Conservation (phyloP, 2,113 vertebrate species). For the Dipodomys ordii region DNA sequence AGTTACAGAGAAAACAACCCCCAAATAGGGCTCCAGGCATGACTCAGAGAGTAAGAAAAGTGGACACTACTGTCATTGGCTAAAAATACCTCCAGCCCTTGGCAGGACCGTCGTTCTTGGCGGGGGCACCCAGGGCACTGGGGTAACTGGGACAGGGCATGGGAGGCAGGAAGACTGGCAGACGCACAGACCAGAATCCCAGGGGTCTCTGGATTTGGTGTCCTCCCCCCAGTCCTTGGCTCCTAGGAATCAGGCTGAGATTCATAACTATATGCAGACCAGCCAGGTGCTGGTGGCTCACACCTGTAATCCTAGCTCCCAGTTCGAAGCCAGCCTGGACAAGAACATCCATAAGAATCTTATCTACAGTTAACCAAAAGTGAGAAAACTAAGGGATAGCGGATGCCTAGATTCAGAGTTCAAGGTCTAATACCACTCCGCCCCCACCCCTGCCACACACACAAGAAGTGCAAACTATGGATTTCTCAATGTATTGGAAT, state of each 20-base stretch:
- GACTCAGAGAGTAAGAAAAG: conserved; percentile 74
- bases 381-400: no score
- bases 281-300: no score
- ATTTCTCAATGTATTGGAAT: no score
- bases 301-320: no score
- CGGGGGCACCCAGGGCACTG: background rate
- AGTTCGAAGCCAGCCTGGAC: no score
- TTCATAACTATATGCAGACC: no score
- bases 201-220: background rate
- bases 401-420: no score
- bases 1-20: conserved; percentile 74
- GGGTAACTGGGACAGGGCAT: background rate
- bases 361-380: no score
- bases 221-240: background rate
- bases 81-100: conserved; percentile 82
- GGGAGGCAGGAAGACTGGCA: background rate
- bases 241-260: background rate
- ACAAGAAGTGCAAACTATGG: no score
- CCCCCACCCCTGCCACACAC: background rate
- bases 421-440: no score
- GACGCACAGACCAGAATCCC: background rate
- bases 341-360: no score
- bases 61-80: conserved; percentile 50
- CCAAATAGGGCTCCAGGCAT: conserved; percentile 68
- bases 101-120: conserved; percentile 8